phyloP scores from a whole-genome alignment of 2,797 vertebrate species.

The Denticeps clupeoides region DNA sequence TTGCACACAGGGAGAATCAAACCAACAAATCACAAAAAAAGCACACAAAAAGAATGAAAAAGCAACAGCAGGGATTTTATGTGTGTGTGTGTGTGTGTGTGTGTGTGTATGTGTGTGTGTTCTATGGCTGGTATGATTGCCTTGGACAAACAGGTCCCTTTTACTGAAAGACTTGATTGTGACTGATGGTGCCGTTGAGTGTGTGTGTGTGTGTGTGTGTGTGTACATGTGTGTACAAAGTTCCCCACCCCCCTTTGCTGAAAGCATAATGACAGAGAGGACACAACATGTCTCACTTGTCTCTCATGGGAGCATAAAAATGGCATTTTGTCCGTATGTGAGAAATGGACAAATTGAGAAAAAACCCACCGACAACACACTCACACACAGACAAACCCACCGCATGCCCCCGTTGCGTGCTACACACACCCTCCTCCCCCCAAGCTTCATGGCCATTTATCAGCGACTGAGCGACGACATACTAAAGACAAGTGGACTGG shows the following conservation, averaged over 20 bases:
- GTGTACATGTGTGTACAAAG: neutral
- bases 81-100: neutral
- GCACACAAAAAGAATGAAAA: no score
- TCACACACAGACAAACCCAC: slow-evolving; percentile 2
- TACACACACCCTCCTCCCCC: no score
- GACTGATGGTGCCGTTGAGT: neutral
- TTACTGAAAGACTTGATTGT: neutral
- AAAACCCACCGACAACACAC: slow-evolving; percentile 11
- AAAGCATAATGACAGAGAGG: neutral
- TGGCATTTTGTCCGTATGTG: neutral
- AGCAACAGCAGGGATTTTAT: no score
- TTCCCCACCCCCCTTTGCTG: neutral
- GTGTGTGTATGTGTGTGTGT: neutral
- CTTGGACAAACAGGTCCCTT: neutral
- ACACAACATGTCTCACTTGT: neutral
- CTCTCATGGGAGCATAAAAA: neutral
- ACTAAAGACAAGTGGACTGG: no score
- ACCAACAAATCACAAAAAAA: no score
- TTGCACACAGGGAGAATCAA: no score
- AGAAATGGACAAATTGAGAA: neutral
- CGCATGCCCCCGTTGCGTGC: no score
- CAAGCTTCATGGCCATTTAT: no score
- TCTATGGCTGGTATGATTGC: neutral
- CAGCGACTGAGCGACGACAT: no score
- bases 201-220: neutral